Percentiles rank a stretch among this genome's conserved stretches.
Evolutionary conservation across 1,140 invertebrate species (phyloP).

Genomic region (Spodoptera frugiperda): DNA sequence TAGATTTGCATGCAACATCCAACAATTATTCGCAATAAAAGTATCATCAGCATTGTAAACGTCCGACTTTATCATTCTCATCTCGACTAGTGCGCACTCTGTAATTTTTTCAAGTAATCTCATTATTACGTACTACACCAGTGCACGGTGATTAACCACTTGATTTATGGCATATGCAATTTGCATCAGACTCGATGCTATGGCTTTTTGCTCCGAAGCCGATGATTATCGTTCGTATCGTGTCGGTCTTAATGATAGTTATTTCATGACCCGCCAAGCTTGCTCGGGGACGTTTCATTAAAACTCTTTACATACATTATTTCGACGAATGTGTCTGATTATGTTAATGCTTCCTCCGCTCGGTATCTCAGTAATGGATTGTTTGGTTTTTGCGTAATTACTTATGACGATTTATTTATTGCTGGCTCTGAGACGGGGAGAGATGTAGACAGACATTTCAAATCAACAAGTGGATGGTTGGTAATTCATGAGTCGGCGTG

Average conservation of each 20-base stretch:
- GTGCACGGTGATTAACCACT: conserved; percentile 81
- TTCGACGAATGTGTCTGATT: conserved; percentile 83
- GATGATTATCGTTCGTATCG: conserved; percentile 84
- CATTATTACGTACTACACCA: conserved; percentile 76
- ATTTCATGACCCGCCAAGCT: conserved; percentile 82
- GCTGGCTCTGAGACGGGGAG: too few relatives aligned
- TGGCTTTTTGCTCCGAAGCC: conserved; percentile 78
- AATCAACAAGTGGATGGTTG: conserved; percentile 8
- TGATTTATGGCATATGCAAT: conserved; percentile 85
- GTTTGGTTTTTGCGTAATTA: conserved; percentile 59
- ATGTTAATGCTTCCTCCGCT: conserved; percentile 74
- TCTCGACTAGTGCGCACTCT: conserved; percentile 36
- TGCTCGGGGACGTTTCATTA: conserved; percentile 82
- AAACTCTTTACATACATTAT: conserved; percentile 83
- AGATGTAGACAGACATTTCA: too few relatives aligned
- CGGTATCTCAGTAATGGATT: conserved; percentile 71
- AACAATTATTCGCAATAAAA: conserved; percentile 41
- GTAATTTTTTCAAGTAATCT: conserved; percentile 84
- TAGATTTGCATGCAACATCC: conserved; percentile 35
- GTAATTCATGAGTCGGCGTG: not conserved
- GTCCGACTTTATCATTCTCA: conserved; percentile 19
- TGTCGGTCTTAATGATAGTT: conserved; percentile 84
- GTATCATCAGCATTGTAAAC: conserved; percentile 38
- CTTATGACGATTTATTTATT: conserved; percentile 32
- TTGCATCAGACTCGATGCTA: conserved; percentile 80